phyloP scores from a whole-genome alignment of 2,113 vertebrate species.

The Arenaria interpres region DNA sequence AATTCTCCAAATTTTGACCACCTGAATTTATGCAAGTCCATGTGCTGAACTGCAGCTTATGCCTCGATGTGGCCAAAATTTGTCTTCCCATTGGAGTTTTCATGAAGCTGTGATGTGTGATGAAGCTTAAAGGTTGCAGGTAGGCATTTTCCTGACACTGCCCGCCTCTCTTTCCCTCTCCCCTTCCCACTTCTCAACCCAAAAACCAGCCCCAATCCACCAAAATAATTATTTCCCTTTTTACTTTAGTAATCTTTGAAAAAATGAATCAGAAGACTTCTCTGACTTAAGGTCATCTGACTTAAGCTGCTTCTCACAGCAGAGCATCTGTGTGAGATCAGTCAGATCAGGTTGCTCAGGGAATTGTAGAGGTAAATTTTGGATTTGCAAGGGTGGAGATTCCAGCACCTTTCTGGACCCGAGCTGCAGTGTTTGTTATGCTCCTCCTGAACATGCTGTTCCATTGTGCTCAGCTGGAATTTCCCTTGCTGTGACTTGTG shows the following conservation, averaged over 20 bases:
- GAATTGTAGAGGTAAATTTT: background rate
- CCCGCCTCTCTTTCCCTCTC: background rate
- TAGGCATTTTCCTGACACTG: background rate
- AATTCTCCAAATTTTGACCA: background rate
- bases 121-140: background rate
- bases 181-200: rapidly evolving
- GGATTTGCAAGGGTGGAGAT: background rate
- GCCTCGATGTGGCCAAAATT: background rate
- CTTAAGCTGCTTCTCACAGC: background rate
- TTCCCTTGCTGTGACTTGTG: background rate
- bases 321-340: no score
- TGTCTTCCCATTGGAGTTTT: background rate
- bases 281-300: background rate
- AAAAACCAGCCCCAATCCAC: background rate
- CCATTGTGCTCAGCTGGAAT: background rate
- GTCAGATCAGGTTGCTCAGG: background rate
- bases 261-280: background rate
- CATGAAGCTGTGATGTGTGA: background rate
- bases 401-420: background rate
- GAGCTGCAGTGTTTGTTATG: background rate
- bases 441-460: background rate
- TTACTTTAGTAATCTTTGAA: background rate
- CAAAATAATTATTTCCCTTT: background rate
- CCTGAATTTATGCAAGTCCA: background rate
- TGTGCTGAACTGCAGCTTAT: background rate